Percentiles rank a stretch among this genome's conserved stretches.
Evolutionary conservation across 92 coral and sea anemone species (phyloP).

Genomic region (Porites cylindrica): DNA sequence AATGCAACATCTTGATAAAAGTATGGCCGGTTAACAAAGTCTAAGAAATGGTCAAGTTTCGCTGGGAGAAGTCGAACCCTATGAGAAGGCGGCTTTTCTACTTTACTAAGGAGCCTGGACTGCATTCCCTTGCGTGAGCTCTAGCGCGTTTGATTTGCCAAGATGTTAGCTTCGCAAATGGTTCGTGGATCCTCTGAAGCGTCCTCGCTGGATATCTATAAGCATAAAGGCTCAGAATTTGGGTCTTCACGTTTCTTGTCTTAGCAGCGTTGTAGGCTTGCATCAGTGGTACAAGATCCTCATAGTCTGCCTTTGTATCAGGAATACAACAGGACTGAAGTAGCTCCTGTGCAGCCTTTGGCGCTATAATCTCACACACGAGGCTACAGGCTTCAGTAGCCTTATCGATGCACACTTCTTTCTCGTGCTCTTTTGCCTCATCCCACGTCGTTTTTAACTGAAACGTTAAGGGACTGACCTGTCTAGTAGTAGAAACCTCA

Average conservation of each 20-base stretch:
- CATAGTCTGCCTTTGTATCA: slow-evolving; percentile 17
- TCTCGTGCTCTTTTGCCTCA: slow-evolving; percentile 61
- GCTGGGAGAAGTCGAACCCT: slow-evolving; percentile 65
- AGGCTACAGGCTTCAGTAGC: slow-evolving; percentile 76
- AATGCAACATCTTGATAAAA: slow-evolving; percentile 86
- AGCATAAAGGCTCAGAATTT: slow-evolving; percentile 69
- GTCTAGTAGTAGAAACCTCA: slow-evolving; percentile 46
- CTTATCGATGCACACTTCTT: slow-evolving; percentile 74
- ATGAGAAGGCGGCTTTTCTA: slow-evolving; percentile 49
- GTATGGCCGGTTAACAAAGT: slow-evolving; percentile 76
- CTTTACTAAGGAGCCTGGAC: slow-evolving; percentile 72
- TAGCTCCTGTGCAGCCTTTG: slow-evolving; percentile 73
- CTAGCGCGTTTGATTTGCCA: slow-evolving; percentile 77
- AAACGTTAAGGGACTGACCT: slow-evolving; percentile 56
- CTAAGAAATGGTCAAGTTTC: slow-evolving; percentile 76
- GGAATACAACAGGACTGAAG: slow-evolving; percentile 52
- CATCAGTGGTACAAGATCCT: slow-evolving; percentile 65
- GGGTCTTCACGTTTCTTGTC: slow-evolving; percentile 68
- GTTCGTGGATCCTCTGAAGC: slow-evolving; percentile 68
- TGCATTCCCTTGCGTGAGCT: slow-evolving; percentile 66
- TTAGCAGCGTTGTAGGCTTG: slow-evolving; percentile 59
- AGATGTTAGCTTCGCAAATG: slow-evolving; percentile 61
- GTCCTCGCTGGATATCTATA: slow-evolving; percentile 63
- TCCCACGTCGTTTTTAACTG: slow-evolving; percentile 70
- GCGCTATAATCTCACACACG: slow-evolving; percentile 73